Percentiles rank a stretch among this genome's conserved stretches.
Evolutionary conservation across 2,888 invertebrate species (phyloP).

Genomic region (Meta bourneti): DNA sequence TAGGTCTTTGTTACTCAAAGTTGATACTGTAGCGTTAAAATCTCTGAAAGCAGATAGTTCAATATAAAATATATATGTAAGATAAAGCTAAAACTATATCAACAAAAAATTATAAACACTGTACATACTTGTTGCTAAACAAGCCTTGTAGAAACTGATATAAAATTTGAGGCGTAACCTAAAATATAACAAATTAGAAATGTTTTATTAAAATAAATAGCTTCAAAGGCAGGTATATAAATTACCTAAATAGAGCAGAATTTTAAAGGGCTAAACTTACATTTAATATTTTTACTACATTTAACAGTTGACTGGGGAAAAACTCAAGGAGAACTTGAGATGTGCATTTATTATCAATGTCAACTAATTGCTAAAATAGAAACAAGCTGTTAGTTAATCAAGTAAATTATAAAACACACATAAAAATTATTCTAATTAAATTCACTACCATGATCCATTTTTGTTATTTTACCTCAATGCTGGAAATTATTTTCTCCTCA

Average conservation of each 20-base stretch:
- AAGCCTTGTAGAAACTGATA: slow-evolving; percentile 85
- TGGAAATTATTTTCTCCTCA: slow-evolving; percentile 80
- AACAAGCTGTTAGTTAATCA: not conserved
- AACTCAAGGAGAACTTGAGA: slow-evolving; percentile 85
- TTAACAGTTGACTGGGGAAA: slow-evolving; percentile 80
- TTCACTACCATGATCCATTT: not conserved
- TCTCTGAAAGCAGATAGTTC: slow-evolving; percentile 49
- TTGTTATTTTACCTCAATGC: slow-evolving; percentile 79
- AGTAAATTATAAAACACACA: not conserved
- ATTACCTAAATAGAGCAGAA: too few relatives aligned
- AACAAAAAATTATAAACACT: not conserved
- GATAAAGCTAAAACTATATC: not conserved
- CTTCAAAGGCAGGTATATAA: too few relatives aligned
- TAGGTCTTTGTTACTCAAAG: slow-evolving; percentile 73
- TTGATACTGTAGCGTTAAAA: slow-evolving; percentile 32
- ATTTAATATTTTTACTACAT: slow-evolving; percentile 64
- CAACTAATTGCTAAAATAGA: slow-evolving; percentile 83
- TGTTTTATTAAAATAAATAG: slow-evolving; percentile 76
- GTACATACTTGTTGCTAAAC: slow-evolving; percentile 82
- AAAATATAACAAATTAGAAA: slow-evolving; percentile 82
- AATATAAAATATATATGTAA: not conserved
- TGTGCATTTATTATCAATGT: slow-evolving; percentile 85
- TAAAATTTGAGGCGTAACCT: slow-evolving; percentile 81
- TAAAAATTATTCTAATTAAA: not conserved
- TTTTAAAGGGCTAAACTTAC: slow-evolving; percentile 29